Evolutionary conservation across 2,888 invertebrate genomes (phyloP).

Genomic region (Melinaea marsaeus): DNA sequence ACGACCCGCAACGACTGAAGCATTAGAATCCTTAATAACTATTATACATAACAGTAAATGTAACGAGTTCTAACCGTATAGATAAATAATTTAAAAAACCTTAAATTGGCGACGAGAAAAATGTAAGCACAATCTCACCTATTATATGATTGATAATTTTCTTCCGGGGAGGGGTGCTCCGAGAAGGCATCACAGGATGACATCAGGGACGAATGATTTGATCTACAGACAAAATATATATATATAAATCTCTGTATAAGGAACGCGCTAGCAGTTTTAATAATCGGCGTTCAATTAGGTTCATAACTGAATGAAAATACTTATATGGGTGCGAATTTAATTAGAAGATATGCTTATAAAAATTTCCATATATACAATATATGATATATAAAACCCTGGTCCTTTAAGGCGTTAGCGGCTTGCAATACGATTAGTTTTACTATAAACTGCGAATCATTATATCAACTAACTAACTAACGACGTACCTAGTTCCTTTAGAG

Average conservation of each 20-base stretch:
- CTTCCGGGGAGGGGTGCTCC: constrained; percentile 71
- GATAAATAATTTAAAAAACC: not conserved
- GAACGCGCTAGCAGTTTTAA: no score
- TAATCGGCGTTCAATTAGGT: no score
- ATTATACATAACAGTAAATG: not conserved
- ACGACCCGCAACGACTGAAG: constrained; percentile 74
- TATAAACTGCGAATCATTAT: not conserved
- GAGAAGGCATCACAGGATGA: constrained; percentile 74
- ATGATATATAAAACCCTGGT: no score
- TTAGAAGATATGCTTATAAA: no score
- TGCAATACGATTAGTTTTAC: not conserved
- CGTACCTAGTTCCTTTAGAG: constrained; percentile 66
- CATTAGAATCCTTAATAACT: not conserved
- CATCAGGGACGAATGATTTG: constrained; percentile 71
- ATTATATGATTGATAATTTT: constrained; percentile 72
- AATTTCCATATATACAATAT: no score
- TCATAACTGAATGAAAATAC: no score
- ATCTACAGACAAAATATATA: constrained; percentile 40
- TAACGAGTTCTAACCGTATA: not conserved
- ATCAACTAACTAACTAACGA: not conserved
- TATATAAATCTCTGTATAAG: no score
- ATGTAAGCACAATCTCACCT: constrained; percentile 45
- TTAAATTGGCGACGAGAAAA: not conserved
- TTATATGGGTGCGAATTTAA: no score
- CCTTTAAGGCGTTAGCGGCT: no score